Conservation (phyloP, 2,888 invertebrate genomes). For the Lucinisca nassula region DNA sequence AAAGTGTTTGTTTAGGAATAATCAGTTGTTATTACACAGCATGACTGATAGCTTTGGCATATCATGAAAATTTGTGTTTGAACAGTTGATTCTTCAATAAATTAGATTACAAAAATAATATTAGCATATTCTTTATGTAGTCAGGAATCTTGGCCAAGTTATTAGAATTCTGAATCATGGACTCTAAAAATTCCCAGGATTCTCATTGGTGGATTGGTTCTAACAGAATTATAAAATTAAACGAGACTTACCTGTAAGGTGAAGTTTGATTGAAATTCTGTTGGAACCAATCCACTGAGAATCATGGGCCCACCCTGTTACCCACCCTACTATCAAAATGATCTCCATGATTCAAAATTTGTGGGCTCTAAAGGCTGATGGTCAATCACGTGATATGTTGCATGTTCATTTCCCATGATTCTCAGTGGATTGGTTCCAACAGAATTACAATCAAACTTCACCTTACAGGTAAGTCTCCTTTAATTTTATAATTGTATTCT, state of each 20-base stretch:
- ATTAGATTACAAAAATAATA: background rate
- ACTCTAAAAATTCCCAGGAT: slow-evolving; percentile 3
- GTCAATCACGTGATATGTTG: background rate
- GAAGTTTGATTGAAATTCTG: background rate
- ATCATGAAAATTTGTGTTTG: background rate
- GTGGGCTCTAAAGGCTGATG: background rate
- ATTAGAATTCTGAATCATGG: slow-evolving; percentile 1
- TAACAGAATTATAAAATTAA: background rate
- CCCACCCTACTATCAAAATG: background rate
- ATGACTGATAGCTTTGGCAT: background rate
- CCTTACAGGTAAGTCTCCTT: background rate
- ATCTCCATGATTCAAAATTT: background rate
- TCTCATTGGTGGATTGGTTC: background rate
- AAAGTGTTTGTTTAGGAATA: background rate
- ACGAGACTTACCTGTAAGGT: background rate
- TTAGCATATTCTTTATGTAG: no score
- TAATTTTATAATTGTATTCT: background rate
- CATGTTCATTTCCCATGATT: slow-evolving; percentile 1
- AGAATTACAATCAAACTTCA: background rate
- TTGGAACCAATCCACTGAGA: background rate
- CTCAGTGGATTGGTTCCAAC: background rate
- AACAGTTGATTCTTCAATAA: background rate
- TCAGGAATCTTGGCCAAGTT: background rate
- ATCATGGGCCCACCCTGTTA: background rate
- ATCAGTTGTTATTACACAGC: background rate